A percentile compares a stretch with the other conserved stretches of the same genome.
Conservation (phyloP, 2,888 invertebrate species). For the Meiosimyza decipiens region DNA sequence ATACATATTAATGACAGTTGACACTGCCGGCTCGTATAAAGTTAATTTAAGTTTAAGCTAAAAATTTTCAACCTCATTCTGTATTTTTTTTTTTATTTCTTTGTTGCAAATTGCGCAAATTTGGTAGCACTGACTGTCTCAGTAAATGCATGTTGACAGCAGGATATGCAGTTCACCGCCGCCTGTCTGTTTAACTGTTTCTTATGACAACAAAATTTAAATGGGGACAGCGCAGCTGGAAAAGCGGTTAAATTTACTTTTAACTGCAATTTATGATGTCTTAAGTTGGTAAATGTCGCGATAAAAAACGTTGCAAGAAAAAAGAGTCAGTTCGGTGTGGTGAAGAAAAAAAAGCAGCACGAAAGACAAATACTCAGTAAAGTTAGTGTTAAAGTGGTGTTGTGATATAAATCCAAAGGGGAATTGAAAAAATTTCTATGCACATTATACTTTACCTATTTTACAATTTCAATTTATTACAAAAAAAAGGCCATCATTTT, state of each 20-base stretch:
- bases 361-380: too few relatives aligned
- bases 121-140: neutral
- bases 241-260: neutral
- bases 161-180: slow-evolving; percentile 1
- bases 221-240: neutral
- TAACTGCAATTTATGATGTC: slow-evolving; percentile 17
- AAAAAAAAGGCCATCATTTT: too few relatives aligned
- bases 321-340: too few relatives aligned
- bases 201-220: too few relatives aligned
- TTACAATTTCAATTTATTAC: too few relatives aligned
- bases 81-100: neutral
- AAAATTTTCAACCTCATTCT: neutral
- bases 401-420: too few relatives aligned
- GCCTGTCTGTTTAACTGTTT: too few relatives aligned
- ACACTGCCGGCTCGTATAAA: slow-evolving; percentile 38
- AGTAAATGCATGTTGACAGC: slow-evolving; percentile 13
- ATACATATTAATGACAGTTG: slow-evolving; percentile 42
- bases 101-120: neutral
- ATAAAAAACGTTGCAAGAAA: too few relatives aligned
- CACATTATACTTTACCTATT: too few relatives aligned
- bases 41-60: slow-evolving; percentile 36
- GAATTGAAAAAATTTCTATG: too few relatives aligned
- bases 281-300: neutral
- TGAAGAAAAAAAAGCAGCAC: too few relatives aligned
- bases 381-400: too few relatives aligned